A percentile compares a stretch with the other conserved stretches of the same genome.
These are phyloP conservation scores for Heliocidaris erythrogramma DNA, from an alignment of 35 echinoderm and acorn worm species.

Conservation along the genomic window DNA sequence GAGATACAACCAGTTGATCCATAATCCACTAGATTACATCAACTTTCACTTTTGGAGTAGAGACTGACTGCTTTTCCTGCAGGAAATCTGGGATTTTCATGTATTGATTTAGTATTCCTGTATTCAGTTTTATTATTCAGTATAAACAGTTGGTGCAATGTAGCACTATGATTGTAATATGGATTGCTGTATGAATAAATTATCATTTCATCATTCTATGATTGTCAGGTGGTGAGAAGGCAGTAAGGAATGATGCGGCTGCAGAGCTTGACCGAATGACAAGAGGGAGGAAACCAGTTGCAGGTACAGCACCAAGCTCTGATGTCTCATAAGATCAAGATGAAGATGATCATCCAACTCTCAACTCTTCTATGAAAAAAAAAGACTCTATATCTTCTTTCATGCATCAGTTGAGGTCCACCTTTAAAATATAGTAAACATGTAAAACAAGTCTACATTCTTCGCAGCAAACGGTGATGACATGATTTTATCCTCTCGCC, in stretches of 20 bases:
- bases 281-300: constrained; percentile 72
- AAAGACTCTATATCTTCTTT: not conserved
- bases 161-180: not conserved
- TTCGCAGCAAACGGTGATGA: not conserved
- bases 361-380: constrained; percentile 4
- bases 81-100: not conserved
- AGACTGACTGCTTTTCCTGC: not conserved
- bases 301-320: constrained; percentile 41
- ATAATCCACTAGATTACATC: not conserved
- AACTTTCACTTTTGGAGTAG: not conserved
- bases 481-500: not conserved
- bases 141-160: not conserved
- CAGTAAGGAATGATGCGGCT: constrained; percentile 89
- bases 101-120: too few relatives aligned
- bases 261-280: constrained; percentile 98
- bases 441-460: not conserved
- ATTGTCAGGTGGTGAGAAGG: constrained; percentile 74
- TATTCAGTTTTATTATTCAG: not conserved
- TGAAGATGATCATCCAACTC: not conserved
- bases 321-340: constrained; percentile 30
- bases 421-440: not conserved
- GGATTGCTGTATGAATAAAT: not conserved
- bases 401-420: not conserved
- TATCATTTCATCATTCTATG: not conserved
- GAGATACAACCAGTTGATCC: not conserved